Base-by-base conservation (phyloP, 2,888 invertebrate genomes). In the Zeuzera pyrina region DNA sequence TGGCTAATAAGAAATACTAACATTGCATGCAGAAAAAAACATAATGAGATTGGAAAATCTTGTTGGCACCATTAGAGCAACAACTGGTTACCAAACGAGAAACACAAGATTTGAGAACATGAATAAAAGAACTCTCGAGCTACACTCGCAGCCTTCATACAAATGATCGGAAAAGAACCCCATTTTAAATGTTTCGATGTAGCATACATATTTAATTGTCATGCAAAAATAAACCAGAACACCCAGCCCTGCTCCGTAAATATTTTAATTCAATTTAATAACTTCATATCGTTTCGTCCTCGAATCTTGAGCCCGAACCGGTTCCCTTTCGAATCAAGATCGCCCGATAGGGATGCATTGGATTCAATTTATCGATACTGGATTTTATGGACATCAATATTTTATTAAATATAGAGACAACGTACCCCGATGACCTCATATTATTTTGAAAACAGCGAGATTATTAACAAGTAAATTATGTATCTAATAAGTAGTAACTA, bases 181-280 rank as follows among this genome's bases (percentile, higher is more conserved):
- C 52, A 56, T 52, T 47, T 58, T 52, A 42, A 53, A 48, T 41
- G 47, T 50, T 60, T 55, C 55, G 49, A 43, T 36, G 32, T 52
- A 43, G 45, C 49, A 45, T 47, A 59, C 52, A 58, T 64, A 65
- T 61, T 65, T 65, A 62, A 67, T 74, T 74, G 73, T 73, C 63
- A 77, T 74, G 76, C 67, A 70, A 68, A 74, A 74, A 63, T 63
- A 59, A 66, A 59, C 60, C 57, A 63, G 43, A 52, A 52, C 65
- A 65, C 54, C 61, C 61, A 59, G 60, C 57, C 49, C 45, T 40
- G 55, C 47, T 59, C 53, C 53, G 67, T 68, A 65, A 72, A 71
- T 72, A 73, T 72, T 69, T 67, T 62, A 72, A 74, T 70, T 64
- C 61, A 60, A 71, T 68, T 59, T 71, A 71, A 72, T 71, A 73